Percentiles rank a stretch among this genome's conserved stretches.
phyloP scores from a whole-genome alignment of 2,113 vertebrate genomes.

The Smithornis capensis region DNA sequence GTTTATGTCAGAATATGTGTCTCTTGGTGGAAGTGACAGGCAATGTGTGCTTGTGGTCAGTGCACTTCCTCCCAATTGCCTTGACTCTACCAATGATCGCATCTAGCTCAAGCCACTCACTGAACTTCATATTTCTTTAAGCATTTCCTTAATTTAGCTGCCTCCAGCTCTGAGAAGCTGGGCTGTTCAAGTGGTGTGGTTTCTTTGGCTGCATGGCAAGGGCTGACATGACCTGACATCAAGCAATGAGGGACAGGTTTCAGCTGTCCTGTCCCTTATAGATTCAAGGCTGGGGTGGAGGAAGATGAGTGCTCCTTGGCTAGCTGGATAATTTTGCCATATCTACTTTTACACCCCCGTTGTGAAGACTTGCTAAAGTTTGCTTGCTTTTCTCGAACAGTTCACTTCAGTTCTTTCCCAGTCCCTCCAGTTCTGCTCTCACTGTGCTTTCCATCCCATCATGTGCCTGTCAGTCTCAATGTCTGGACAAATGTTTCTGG shows the following conservation, averaged over 20 bases:
- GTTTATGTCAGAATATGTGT: neutral
- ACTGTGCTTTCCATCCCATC: neutral
- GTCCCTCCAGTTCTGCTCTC: neutral
- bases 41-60: conserved; percentile 2
- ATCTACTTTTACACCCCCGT: neutral
- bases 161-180: neutral
- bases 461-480: neutral
- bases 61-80: neutral
- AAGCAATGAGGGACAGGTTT: neutral
- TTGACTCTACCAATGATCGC: neutral
- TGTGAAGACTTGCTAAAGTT: neutral
- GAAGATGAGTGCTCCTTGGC: neutral
- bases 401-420: neutral
- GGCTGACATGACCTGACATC: neutral
- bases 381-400: neutral
- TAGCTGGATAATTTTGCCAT: neutral
- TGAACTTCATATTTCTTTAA: neutral
- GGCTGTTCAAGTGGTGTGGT: neutral
- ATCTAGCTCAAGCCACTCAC: fast-evolving
- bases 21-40: conserved; percentile 12
- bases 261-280: neutral
- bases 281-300: neutral
- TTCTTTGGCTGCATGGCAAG: neutral
- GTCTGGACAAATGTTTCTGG: neutral
- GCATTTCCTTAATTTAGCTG: neutral